Evolutionary conservation across 1,140 invertebrate species (phyloP).

Genomic region (Druon quercuslanigerum): DNA sequence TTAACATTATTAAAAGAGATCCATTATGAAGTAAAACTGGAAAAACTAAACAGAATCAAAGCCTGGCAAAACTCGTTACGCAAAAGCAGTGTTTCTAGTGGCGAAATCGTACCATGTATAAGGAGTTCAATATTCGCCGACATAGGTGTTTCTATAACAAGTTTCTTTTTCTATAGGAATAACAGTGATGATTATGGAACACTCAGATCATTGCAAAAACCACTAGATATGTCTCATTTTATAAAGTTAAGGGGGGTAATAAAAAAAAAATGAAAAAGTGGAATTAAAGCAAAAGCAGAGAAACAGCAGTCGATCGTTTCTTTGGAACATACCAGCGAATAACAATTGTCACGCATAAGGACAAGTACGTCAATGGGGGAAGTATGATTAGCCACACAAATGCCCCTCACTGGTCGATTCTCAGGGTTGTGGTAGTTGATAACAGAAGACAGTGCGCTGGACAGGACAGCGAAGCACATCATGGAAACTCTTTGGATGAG

Average conservation of each 20-base stretch:
- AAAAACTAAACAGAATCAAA: too few species aligned
- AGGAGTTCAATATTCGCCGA: too few species aligned
- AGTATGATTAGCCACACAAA: conserved; percentile 99
- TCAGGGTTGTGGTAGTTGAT: conserved; percentile 92
- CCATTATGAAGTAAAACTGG: too few species aligned
- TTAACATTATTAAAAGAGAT: too few species aligned
- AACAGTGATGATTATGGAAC: too few species aligned
- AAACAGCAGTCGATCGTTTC: neutral
- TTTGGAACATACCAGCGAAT: conserved; percentile 90
- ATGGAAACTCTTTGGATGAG: conserved; percentile 88
- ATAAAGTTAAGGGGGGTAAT: neutral
- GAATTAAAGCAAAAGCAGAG: neutral
- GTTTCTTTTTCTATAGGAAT: too few species aligned
- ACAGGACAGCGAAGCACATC: conserved; percentile 92
- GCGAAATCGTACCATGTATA: too few species aligned
- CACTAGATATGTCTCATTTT: too few species aligned
- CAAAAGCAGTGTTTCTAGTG: too few species aligned
- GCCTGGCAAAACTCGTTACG: too few species aligned
- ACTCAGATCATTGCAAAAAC: too few species aligned
- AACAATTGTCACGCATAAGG: conserved; percentile 97
- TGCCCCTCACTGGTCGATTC: conserved; percentile 88
- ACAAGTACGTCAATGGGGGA: conserved; percentile 98
- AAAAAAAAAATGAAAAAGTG: neutral
- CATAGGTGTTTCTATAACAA: too few species aligned
- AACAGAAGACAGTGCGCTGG: conserved; percentile 90